These are phyloP conservation scores for Sus cebifrons DNA, from an alignment of 2,797 vertebrate genomes.

Conservation along the genomic window DNA sequence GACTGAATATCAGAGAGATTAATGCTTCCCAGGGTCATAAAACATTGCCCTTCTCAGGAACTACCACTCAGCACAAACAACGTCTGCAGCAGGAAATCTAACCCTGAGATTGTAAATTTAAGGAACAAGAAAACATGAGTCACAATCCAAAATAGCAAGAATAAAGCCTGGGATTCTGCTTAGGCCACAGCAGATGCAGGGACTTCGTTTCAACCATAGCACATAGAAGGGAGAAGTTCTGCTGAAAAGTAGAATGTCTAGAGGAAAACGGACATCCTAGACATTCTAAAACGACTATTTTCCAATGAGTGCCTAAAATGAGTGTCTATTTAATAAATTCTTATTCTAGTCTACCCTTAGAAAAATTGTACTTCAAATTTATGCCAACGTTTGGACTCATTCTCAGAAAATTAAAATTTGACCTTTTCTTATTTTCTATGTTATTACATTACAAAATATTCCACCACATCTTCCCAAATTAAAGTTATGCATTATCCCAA, in stretches of 20 bases:
- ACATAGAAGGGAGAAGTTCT: neutral
- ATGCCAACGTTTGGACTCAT: neutral
- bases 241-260: neutral
- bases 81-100: slow-evolving; percentile 62
- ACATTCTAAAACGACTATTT: neutral
- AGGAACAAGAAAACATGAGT: slow-evolving; percentile 67
- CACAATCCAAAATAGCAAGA: slow-evolving; percentile 58
- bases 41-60: neutral
- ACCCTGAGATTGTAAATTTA: slow-evolving; percentile 75
- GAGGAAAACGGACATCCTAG: neutral
- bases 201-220: neutral
- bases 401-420: slow-evolving; percentile 45
- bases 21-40: slow-evolving; percentile 5
- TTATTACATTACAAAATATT: slow-evolving; percentile 43
- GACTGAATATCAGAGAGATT: neutral
- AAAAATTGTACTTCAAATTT: slow-evolving; percentile 8
- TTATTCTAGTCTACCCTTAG: neutral
- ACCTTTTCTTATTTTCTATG: neutral
- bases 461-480: slow-evolving; percentile 48
- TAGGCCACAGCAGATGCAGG: neutral
- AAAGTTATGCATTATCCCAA: neutral
- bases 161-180: slow-evolving; percentile 42
- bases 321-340: neutral
- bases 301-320: neutral
- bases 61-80: slow-evolving; percentile 13